phyloP scores from a whole-genome alignment of 2,888 invertebrate genomes.

The Netelia fuscicornis region DNA sequence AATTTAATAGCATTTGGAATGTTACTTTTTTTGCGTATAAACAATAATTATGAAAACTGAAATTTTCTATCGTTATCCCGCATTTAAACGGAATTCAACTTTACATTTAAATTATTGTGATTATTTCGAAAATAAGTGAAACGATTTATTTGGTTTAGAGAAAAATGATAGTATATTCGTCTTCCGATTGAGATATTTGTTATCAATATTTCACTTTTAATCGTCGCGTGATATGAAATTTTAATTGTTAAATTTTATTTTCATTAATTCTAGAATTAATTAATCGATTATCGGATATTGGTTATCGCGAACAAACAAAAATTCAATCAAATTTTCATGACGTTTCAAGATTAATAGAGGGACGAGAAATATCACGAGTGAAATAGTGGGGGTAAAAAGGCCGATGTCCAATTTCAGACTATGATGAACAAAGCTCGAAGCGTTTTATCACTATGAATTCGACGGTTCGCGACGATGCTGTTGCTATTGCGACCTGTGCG shows the following conservation, averaged over 20 bases:
- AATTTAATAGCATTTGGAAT: too few relatives aligned
- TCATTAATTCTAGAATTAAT: background rate
- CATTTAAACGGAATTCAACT: too few relatives aligned
- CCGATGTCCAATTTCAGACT: conserved; percentile 50
- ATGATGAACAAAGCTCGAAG: conserved; percentile 62
- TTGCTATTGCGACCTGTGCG: conserved; percentile 27
- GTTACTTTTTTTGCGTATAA: too few relatives aligned
- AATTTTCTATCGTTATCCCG: too few relatives aligned
- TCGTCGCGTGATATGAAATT: too few relatives aligned
- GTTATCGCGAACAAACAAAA: too few relatives aligned
- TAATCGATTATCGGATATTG: background rate
- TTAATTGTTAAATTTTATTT: too few relatives aligned
- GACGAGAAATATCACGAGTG: conserved; percentile 37
- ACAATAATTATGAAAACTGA: too few relatives aligned
- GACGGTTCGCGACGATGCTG: conserved; percentile 51
- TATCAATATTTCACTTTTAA: too few relatives aligned
- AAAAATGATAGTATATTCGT: too few relatives aligned
- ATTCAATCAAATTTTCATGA: background rate
- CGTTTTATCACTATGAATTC: conserved; percentile 48
- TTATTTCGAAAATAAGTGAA: background rate
- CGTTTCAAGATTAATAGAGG: conserved; percentile 6
- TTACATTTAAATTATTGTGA: too few relatives aligned
- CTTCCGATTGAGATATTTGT: too few relatives aligned
- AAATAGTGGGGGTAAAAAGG: conserved; percentile 55
- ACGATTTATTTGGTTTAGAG: background rate